Base-by-base conservation (phyloP, 2,888 invertebrate species). In the Seira musarum region DNA sequence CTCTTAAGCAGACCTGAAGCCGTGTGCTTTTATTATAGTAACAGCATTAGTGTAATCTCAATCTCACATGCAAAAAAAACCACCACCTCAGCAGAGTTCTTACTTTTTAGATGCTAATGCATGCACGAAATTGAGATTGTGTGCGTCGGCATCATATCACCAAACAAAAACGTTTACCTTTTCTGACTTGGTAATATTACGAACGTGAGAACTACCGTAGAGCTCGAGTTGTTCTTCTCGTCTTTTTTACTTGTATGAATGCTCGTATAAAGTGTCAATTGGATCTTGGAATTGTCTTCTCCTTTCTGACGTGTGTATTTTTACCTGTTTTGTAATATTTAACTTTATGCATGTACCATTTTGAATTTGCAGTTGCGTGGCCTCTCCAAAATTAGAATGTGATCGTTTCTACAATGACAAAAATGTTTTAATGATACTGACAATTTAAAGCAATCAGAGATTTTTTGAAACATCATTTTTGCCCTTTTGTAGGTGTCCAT, bases 1-100 rank as follows among this genome's bases (percentile, higher is more conserved):
- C 53, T 77, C 77, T 77, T 69, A 76, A 53, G 65, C 73, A 24
- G 53, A 49, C 13, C 6, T 13, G 13, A n/a, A 49, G 49, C 15
- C 49, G 49, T 49, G 49, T 13, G 49, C 30, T 8, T 30, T 30
- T 30, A 30, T 8, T 15, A 13, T 15, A 49, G 49, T 15, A 30
- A 13, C 49, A 49, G 49, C 49, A 30, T 30, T 30, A 30, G 30
- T 5, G 3, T 30, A 30, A 30, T 49, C 49, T n/a, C 49, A 40
- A 8, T 40, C 40, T 40, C 40, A 13, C 40, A 49, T 49, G 49
- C 49, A 49, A 49, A 30, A 49, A 49, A 3, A 3, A 49, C 30
- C 30, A 30, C 30, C 30, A 5, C 30, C 8, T 49, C 49, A n/a
- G 49, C 3, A n/a, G 3, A 15, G 49, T 49, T 40, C 5, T 5